Conservation (phyloP, 2,113 vertebrate genomes). For the Pelmatolapia mariae region DNA sequence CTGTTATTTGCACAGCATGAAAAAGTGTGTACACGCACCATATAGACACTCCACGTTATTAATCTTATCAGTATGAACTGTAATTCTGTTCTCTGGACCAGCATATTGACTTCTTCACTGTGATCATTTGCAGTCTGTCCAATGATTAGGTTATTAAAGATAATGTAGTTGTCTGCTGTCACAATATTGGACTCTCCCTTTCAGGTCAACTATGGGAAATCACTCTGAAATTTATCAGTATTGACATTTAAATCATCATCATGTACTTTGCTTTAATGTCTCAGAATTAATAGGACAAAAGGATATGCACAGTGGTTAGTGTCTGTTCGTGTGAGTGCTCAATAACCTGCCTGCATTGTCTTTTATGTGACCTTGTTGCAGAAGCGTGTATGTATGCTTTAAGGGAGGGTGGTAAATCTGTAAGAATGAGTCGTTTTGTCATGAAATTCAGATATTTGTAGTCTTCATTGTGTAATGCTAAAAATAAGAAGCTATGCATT, state of each 20-base stretch:
- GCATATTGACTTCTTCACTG: slow-evolving; percentile 68
- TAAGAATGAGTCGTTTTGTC: background rate
- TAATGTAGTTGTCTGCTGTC: slow-evolving; percentile 76
- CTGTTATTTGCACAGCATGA: background rate
- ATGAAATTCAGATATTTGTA: background rate
- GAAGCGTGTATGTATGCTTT: background rate
- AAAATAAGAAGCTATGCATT: background rate
- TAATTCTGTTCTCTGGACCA: slow-evolving; percentile 52
- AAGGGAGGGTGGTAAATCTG: background rate
- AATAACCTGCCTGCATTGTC: slow-evolving; percentile 31
- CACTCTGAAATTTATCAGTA: slow-evolving; percentile 73
- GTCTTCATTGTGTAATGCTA: background rate
- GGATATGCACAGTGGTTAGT: slow-evolving; percentile 10
- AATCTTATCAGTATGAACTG: slow-evolving; percentile 60
- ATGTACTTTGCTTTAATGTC: slow-evolving; percentile 61
- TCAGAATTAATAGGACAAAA: slow-evolving; percentile 60
- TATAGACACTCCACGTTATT: slow-evolving; percentile 44
- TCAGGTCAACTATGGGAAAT: slow-evolving; percentile 77
- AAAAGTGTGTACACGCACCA: background rate
- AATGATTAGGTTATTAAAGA: slow-evolving; percentile 78
- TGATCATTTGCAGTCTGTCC: slow-evolving; percentile 65
- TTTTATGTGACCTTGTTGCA: slow-evolving; percentile 50
- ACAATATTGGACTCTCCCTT: slow-evolving; percentile 69
- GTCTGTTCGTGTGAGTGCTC: slow-evolving; percentile 41
- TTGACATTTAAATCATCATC: slow-evolving; percentile 74